These are phyloP conservation scores for Carduelis carduelis DNA, from an alignment of 2,797 vertebrate genomes.

Conservation along the genomic window DNA sequence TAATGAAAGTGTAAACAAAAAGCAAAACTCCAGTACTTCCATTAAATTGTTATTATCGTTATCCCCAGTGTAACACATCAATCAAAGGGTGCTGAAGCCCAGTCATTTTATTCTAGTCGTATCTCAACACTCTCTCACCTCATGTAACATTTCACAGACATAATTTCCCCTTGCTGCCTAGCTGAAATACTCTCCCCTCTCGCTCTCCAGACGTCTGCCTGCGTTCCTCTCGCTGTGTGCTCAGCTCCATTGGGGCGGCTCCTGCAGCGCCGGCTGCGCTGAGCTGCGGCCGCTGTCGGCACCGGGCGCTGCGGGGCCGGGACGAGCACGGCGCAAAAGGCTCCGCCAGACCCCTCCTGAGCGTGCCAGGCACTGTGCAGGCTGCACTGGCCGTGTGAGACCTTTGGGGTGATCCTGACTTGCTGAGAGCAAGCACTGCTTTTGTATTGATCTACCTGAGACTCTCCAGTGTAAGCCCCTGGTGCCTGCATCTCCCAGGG, in stretches of 20 bases:
- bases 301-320: fast-evolving
- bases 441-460: background rate
- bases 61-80: fast-evolving
- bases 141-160: background rate
- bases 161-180: background rate
- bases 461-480: background rate
- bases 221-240: fast-evolving
- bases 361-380: fast-evolving
- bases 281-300: background rate
- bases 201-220: background rate
- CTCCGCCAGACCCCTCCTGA: background rate
- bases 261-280: fast-evolving
- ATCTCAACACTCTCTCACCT: background rate
- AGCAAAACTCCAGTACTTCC: background rate
- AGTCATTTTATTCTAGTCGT: background rate
- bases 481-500: fast-evolving
- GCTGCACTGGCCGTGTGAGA: background rate
- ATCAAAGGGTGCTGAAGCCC: background rate
- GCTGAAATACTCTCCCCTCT: background rate
- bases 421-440: background rate
- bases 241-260: fast-evolving
- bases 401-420: background rate
- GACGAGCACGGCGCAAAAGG: fast-evolving
- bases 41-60: background rate
- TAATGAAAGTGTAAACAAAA: background rate